Percentiles rank a stretch among this genome's conserved stretches.
Evolutionary conservation across 2,113 vertebrate species (phyloP).

Genomic region (Lonchura striata): DNA sequence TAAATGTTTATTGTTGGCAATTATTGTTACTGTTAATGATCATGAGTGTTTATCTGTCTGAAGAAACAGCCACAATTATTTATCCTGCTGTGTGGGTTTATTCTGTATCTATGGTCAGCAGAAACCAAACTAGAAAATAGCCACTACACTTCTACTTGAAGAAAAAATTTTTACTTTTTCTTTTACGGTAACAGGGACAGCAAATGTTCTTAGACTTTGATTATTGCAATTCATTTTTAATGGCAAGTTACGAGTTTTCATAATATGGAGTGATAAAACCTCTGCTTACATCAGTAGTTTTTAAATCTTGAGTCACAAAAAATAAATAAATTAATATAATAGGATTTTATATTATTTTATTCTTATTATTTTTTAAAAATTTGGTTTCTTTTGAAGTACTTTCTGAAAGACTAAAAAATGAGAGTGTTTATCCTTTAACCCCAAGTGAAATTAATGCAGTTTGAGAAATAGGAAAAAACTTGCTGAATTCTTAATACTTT

Average conservation of each 20-base stretch:
- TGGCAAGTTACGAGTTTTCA: not conserved
- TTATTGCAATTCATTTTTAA: not conserved
- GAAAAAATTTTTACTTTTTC: not conserved
- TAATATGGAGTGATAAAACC: not conserved
- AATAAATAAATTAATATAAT: not conserved
- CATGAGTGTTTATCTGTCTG: not conserved
- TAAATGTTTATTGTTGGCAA: slow-evolving; percentile 23
- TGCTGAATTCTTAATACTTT: not conserved
- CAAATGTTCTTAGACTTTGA: not conserved
- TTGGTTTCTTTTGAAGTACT: not conserved
- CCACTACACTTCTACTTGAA: not conserved
- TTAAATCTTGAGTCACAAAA: not conserved
- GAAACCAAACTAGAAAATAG: not conserved
- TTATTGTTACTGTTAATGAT: slow-evolving; percentile 21
- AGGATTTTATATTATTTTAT: not conserved
- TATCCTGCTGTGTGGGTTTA: not conserved
- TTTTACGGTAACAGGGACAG: not conserved
- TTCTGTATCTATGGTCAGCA: not conserved
- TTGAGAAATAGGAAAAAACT: not conserved
- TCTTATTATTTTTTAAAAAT: not conserved
- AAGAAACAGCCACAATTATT: not conserved
- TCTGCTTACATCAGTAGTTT: not conserved
- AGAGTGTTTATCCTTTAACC: not conserved
- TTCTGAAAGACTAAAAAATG: not conserved
- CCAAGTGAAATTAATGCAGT: not conserved